phyloP scores from a whole-genome alignment of 2,797 vertebrate genomes.

The Rhodeus uyekii region DNA sequence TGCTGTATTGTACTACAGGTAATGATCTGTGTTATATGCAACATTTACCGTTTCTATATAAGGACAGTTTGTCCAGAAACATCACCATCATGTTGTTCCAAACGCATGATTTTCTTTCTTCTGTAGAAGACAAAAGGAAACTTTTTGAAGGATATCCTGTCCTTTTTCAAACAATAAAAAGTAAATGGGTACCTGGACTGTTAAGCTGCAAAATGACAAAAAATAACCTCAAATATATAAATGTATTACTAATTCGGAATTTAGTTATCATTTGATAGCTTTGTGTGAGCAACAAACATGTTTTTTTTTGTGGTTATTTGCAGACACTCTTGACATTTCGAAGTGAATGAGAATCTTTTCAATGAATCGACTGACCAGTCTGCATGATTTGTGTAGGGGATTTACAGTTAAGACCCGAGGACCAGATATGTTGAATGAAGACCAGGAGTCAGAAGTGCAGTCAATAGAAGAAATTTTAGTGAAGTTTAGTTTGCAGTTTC shows the following conservation, averaged over 20 bases:
- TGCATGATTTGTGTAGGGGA: neutral
- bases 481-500: too few relatives aligned
- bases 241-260: too few relatives aligned
- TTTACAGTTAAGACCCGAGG: too few relatives aligned
- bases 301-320: neutral
- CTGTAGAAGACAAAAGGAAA: neutral
- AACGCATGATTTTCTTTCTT: neutral
- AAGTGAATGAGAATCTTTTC: too few relatives aligned
- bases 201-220: neutral
- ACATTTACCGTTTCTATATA: neutral
- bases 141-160: neutral
- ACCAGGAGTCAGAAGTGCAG: too few relatives aligned
- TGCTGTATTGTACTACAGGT: slow-evolving; percentile 99
- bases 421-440: too few relatives aligned
- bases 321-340: neutral
- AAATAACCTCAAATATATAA: neutral
- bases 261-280: neutral
- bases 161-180: neutral
- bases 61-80: neutral
- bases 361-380: neutral
- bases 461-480: too few relatives aligned
- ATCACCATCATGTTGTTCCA: neutral
- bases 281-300: neutral
- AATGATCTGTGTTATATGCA: slow-evolving; percentile 49
- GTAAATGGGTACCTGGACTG: neutral